Evolutionary conservation across 2,113 vertebrate genomes (phyloP).

Genomic region (Ptilonorhynchus violaceus): DNA sequence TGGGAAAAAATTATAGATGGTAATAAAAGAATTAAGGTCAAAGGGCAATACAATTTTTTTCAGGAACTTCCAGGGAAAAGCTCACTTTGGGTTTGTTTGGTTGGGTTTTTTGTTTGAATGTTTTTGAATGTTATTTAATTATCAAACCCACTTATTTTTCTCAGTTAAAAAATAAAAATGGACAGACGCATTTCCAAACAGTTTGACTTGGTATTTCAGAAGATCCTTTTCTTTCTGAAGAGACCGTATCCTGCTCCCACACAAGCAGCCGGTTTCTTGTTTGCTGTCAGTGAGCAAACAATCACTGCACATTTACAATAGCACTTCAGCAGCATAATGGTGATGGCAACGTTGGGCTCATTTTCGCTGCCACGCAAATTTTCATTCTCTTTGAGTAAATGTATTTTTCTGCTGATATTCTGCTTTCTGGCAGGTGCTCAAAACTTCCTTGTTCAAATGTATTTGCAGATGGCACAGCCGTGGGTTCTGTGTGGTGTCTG

Average conservation of each 20-base stretch:
- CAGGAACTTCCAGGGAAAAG: neutral
- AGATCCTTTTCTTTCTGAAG: neutral
- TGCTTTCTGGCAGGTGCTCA: constrained; percentile 43
- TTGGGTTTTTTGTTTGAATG: neutral
- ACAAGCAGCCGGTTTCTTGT: neutral
- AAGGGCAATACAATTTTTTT: neutral
- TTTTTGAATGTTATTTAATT: neutral
- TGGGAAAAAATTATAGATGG: neutral
- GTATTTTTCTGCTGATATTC: constrained; percentile 37
- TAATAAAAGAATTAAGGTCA: neutral
- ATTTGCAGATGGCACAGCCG: constrained; percentile 26
- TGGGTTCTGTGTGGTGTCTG: neutral
- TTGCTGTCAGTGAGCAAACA: neutral
- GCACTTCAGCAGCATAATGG: neutral
- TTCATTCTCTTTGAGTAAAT: constrained; percentile 18
- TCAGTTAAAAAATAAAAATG: neutral
- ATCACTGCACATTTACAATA: neutral
- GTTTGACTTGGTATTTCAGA: neutral
- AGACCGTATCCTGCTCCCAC: neutral
- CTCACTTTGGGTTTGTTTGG: neutral
- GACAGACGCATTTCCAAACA: neutral
- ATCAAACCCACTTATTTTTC: neutral
- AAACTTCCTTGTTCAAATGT: constrained; percentile 20
- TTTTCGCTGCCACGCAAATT: constrained; percentile 49
- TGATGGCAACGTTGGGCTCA: neutral